Evolutionary conservation across 1,140 invertebrate species (phyloP), one percentile per base, ranked within the genome.

Genomic region (Paramacrobiotus metropolitanus): DNA sequence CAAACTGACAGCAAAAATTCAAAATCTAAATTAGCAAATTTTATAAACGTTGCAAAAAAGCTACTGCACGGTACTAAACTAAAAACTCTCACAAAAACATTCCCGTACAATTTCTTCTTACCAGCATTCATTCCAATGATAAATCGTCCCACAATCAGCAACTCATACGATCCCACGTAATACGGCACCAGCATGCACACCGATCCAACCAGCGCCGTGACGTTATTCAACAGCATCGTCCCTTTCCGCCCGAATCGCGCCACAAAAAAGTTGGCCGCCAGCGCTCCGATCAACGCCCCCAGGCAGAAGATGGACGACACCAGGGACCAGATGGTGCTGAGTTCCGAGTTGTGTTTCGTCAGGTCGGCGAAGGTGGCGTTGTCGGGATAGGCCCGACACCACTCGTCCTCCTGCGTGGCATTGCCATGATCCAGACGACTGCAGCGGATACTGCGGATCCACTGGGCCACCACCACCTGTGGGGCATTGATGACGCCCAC

Each of bases 401-500:
- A 55, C 4, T 20, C 4, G 24, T 15, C 24, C 15, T 15, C 28
- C 9, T 9, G 24, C 15, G 15, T 55, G 4, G 9, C 48, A 9
- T 55, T 24, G 4, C 24, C 48, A 28, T 4, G 15, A 55, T 4
- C 15, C 48, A 24, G 15, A 4, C 15, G 48, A 55, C 15, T 15
- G 48, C 48, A 55, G 15, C 28, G 15, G 24, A 55, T 24, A 55
- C 24, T 4, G 24, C 48, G 48, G 4, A 55, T 15, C 48, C 48
- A 55, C 24, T 55, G 48, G 15, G 15, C 48, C 15, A 55, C 48
- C 24, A 55, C 24, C 48, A 28, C 48, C 15, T 24, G 81, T 40
- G 87, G 85, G 62, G 83, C 82, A 72, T 91, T 92, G 40, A 92
- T 77, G 24, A 89, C 86, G 40, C 87, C 87, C 59, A 87, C 87